phyloP scores from a whole-genome alignment of 2,113 vertebrate genomes.

The Actenoides lindsayi region DNA sequence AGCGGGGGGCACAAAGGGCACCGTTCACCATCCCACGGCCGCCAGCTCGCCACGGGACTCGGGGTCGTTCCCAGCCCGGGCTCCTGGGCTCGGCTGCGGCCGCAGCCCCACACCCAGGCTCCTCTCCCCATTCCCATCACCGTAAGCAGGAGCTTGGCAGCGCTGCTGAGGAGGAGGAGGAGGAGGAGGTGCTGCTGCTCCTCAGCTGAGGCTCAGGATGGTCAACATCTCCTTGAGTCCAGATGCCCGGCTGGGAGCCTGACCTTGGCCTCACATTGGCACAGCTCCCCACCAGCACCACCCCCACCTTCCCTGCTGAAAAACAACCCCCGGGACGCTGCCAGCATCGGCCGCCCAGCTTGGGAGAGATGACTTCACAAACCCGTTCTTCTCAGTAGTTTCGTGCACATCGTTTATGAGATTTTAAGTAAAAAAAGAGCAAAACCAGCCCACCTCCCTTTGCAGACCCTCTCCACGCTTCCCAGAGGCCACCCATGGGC shows the following conservation, averaged over 20 bases:
- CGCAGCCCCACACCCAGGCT: neutral
- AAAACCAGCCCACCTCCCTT: neutral
- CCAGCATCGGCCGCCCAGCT: neutral
- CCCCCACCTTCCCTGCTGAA: neutral
- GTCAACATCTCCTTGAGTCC: neutral
- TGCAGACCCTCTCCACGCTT: neutral
- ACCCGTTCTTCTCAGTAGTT: neutral
- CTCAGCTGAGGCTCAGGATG: neutral
- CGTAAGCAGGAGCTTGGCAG: neutral
- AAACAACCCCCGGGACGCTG: neutral
- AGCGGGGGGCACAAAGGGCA: fast-evolving
- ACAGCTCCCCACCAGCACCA: neutral
- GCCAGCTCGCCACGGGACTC: neutral
- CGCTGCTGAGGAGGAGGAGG: neutral
- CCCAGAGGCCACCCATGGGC: fast-evolving
- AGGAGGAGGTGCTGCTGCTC: neutral
- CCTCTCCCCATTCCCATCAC: neutral
- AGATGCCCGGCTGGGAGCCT: neutral
- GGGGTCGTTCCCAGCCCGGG: neutral
- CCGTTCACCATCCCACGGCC: neutral
- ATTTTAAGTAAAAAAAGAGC: neutral
- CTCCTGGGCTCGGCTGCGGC: neutral
- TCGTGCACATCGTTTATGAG: neutral
- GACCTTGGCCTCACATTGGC: neutral
- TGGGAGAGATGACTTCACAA: neutral